Evolutionary conservation across 2,113 vertebrate genomes (phyloP).

Genomic region (Parus major): DNA sequence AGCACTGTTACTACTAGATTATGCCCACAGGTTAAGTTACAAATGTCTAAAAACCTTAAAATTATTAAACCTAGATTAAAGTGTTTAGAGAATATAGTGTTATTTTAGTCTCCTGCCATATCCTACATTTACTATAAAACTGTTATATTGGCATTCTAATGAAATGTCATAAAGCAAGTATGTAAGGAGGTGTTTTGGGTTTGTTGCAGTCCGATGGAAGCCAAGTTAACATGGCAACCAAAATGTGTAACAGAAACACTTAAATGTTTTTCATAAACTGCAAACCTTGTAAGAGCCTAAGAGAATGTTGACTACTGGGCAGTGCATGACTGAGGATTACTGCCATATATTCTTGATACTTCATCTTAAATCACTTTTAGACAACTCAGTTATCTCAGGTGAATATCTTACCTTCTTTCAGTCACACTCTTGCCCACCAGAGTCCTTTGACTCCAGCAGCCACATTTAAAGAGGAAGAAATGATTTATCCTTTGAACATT

Average conservation of each 20-base stretch:
- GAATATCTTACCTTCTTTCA: background rate
- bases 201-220: constrained; percentile 73
- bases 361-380: background rate
- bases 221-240: constrained; percentile 83
- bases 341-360: background rate
- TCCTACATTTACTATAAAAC: constrained; percentile 82
- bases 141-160: constrained; percentile 81
- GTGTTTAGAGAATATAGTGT: constrained; percentile 76
- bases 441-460: background rate
- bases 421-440: background rate
- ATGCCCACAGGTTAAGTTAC: constrained; percentile 78
- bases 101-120: constrained; percentile 84
- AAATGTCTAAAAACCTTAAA: constrained; percentile 77
- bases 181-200: constrained; percentile 83
- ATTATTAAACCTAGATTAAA: constrained; percentile 83
- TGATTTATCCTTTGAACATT: background rate
- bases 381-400: background rate
- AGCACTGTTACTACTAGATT: constrained; percentile 79
- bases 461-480: background rate
- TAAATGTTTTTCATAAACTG: constrained; percentile 72
- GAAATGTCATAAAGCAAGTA: constrained; percentile 85
- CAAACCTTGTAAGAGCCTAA: constrained; percentile 57
- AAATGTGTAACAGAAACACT: constrained; percentile 81
- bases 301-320: constrained; percentile 38
- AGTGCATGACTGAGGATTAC: background rate